Conservation (phyloP, 2,888 invertebrate genomes). For the Myathropa florea region DNA sequence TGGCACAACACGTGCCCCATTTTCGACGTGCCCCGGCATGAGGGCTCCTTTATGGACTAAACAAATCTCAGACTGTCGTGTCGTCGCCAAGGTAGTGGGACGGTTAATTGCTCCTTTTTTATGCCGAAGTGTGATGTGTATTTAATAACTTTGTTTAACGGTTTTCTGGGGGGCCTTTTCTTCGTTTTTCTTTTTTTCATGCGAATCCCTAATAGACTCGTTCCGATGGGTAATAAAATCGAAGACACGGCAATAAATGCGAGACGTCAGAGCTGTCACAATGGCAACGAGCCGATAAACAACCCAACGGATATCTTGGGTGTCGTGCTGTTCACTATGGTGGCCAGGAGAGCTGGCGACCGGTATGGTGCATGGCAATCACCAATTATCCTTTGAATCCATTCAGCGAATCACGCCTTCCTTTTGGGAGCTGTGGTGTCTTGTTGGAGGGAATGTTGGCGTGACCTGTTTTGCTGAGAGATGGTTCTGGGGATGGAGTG, state of each 20-base stretch:
- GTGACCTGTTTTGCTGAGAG: constrained; percentile 2
- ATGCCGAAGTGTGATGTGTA: constrained; percentile 1
- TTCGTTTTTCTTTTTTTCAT: neutral
- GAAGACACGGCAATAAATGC: constrained; percentile 15
- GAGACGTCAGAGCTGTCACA: constrained; percentile 3
- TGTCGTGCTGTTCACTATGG: neutral
- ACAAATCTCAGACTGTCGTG: constrained; percentile 1
- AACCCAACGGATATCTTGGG: neutral
- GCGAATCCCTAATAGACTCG: constrained; percentile 1
- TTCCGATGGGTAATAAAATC: constrained; percentile 10
- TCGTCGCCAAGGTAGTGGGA: constrained; percentile 3
- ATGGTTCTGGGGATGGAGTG: neutral
- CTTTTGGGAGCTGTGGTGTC: neutral
- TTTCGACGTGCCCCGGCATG: neutral
- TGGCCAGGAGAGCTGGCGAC: neutral
- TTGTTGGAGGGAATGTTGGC: neutral
- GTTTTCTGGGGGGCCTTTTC: neutral
- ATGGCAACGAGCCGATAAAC: constrained; percentile 23
- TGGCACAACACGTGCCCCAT: neutral
- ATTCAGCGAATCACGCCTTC: neutral
- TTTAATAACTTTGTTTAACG: constrained; percentile 29
- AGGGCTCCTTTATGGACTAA: neutral
- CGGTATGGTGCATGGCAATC: neutral
- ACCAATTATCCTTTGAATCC: neutral
- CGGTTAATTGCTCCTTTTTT: neutral